Percentiles rank a stretch among this genome's conserved stretches.
Evolutionary conservation across 2,888 invertebrate genomes (phyloP).

Genomic region (Arge pagana): DNA sequence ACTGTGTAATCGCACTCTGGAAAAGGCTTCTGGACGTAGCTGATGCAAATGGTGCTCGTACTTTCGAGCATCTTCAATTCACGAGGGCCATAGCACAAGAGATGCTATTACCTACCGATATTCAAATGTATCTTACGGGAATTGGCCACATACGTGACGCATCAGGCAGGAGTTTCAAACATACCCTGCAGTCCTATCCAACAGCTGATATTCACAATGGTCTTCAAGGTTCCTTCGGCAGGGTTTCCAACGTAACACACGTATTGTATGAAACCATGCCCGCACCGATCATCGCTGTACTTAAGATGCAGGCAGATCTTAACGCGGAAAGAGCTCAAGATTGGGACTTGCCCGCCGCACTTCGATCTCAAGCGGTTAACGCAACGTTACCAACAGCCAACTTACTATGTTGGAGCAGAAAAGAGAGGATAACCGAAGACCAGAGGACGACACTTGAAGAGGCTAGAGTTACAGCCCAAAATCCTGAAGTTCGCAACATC

Average conservation of each 20-base stretch:
- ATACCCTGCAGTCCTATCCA: neutral
- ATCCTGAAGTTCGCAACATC: no score
- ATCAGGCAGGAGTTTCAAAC: neutral
- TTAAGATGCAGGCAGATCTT: constrained; percentile 3
- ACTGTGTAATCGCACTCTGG: constrained; percentile 5
- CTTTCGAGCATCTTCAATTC: neutral
- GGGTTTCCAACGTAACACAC: neutral
- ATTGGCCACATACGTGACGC: neutral
- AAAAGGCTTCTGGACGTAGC: neutral
- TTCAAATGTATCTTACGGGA: neutral
- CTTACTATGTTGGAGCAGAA: neutral
- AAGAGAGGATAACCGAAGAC: neutral
- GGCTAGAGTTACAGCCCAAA: no score
- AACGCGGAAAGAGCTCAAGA: neutral
- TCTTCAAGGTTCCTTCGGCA: neutral
- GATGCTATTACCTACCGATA: neutral
- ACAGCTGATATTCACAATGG: neutral
- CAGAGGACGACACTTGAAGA: no score
- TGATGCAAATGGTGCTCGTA: neutral
- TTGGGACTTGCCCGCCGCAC: neutral
- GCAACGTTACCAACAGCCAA: neutral
- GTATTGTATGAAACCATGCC: constrained; percentile 3
- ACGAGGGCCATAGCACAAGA: neutral
- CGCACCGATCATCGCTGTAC: constrained; percentile 2
- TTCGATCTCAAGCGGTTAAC: neutral